Percentiles rank a stretch among this genome's conserved stretches.
These are phyloP conservation scores for Carcharodon carcharias DNA, from an alignment of 2,797 vertebrate genomes.

Conservation along the genomic window DNA sequence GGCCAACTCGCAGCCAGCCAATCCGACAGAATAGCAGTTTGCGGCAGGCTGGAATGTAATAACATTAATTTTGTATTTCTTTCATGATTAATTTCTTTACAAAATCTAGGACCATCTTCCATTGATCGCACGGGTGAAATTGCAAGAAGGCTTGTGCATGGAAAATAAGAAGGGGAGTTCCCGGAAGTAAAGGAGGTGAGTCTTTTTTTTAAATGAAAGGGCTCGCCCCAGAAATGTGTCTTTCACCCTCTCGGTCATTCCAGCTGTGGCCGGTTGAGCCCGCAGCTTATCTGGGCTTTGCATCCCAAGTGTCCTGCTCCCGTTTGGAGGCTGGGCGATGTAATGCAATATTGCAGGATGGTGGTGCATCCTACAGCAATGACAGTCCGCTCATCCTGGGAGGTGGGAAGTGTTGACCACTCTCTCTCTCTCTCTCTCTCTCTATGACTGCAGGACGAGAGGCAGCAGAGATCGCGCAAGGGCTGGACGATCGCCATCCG, in stretches of 20 bases:
- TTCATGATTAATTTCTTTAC: conserved; percentile 7
- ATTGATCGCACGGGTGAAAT: neutral
- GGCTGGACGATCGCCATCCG: neutral
- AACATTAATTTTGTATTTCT: neutral
- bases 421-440: neutral
- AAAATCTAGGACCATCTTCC: neutral
- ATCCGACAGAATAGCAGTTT: conserved; percentile 9
- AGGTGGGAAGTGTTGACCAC: neutral
- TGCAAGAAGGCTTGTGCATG: conserved; percentile 15
- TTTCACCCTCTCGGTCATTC: neutral
- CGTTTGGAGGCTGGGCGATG: neutral
- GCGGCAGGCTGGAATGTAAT: neutral
- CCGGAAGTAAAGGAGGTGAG: conserved; percentile 32
- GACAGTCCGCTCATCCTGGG: neutral
- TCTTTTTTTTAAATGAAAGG: neutral
- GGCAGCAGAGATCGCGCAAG: too few relatives aligned
- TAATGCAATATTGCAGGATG: neutral
- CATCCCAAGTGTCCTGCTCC: neutral
- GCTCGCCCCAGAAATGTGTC: neutral
- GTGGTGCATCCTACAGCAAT: neutral
- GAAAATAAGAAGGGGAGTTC: conserved; percentile 27
- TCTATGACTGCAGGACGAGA: neutral
- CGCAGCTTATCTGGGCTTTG: neutral
- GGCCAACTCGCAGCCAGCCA: conserved; percentile 12
- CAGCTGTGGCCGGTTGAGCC: neutral